A percentile compares a stretch with the other conserved stretches of the same genome.
phyloP scores from a whole-genome alignment of 2,888 invertebrate genomes.

The Aleiodes leptofemur region DNA sequence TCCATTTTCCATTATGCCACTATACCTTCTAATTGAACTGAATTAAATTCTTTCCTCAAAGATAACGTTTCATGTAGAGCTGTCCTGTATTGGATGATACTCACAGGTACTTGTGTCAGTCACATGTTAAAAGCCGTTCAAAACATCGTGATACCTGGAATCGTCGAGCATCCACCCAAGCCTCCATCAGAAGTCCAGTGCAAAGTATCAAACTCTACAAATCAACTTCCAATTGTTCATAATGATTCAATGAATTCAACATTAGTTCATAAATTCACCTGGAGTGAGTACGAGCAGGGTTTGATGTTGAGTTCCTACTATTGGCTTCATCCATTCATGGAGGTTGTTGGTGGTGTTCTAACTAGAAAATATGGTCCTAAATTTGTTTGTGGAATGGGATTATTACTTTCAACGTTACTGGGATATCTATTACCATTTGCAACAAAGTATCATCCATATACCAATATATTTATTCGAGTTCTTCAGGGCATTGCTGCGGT shows the following conservation, averaged over 20 bases:
- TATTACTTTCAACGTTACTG: conserved; percentile 80
- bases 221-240: neutral
- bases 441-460: conserved; percentile 78
- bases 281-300: conserved; percentile 82
- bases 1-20: no score
- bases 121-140: conserved; percentile 81
- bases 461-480: conserved; percentile 79
- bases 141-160: conserved; percentile 81
- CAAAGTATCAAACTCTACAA: neutral
- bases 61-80: conserved; percentile 56
- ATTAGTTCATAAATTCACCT: conserved; percentile 66
- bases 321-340: conserved; percentile 84
- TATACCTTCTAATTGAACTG: no score
- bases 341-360: conserved; percentile 84
- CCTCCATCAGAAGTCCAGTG: conserved; percentile 14
- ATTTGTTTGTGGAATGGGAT: conserved; percentile 81
- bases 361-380: conserved; percentile 85
- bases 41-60: no score
- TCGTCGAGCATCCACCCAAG: conserved; percentile 72
- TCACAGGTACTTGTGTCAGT: conserved; percentile 81
- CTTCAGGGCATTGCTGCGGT: conserved; percentile 84
- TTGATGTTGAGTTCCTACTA: conserved; percentile 83
- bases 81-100: conserved; percentile 80
- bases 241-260: neutral
- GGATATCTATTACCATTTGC: conserved; percentile 82